Evolutionary conservation across 2,113 vertebrate species (phyloP), one percentile per base, ranked within the genome.

Genomic region (Gymnorhina tibicen): DNA sequence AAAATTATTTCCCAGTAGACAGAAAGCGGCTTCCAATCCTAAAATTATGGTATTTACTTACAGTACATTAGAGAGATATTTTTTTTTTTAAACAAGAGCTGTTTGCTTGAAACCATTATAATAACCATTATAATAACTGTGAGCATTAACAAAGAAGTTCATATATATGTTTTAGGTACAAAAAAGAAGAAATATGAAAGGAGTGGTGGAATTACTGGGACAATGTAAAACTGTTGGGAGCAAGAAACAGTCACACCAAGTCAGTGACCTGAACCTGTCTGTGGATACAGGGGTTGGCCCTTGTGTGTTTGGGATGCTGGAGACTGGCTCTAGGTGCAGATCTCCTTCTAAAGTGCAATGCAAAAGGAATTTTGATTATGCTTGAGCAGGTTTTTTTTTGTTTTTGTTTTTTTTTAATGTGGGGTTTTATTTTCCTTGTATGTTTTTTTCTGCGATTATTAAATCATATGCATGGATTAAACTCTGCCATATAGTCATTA

Each of bases 401-500:
- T 91, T 97, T 94, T 77, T 30, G 89, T 60, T 35, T 35, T 94
- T 95, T 97, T 97, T 87, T 35, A 53, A 95, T 85, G 87, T 95
- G 89, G 42, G 9, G 15, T 68, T 88, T 73, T 77, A 97, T 96
- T 98, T 91, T 98, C 97, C 98, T 97, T 98, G 96, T 98, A 98
- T 98, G 93, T 98, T 98, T 97, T 87, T 97, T 97, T 97, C 96
- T 97, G 95, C 58, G 33, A 96, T 98, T 98, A 97, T 85, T 94
- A 96, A 97, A 97, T 98, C 97, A 98, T 99, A 98, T 99, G 99
- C 99, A 99, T 99, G 99, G 98, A 97, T 97, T 98, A 97, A 97
- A 95, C 97, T 98, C 98, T 98, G 98, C 98, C 98, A 98, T 98
- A 98, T 98, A 98, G 98, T 99, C 98, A 97, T 97, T 98, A 98